A percentile compares a stretch with the other conserved stretches of the same genome.
These are phyloP conservation scores for Dendroctonus valens DNA, from an alignment of 1,140 invertebrate genomes.

Conservation along the genomic window DNA sequence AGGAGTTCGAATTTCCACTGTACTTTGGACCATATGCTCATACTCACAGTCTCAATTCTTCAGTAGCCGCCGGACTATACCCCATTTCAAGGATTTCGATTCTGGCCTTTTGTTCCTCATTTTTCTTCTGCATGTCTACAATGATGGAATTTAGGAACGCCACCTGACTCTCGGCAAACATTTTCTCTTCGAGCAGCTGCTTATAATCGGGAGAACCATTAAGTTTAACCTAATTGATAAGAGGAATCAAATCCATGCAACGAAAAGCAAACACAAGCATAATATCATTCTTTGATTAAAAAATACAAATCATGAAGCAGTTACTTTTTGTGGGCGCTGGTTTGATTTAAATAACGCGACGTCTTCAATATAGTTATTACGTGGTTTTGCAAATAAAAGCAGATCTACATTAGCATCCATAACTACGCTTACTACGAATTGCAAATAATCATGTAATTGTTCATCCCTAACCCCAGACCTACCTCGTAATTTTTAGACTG, in stretches of 20 bases:
- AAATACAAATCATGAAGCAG: too few relatives aligned
- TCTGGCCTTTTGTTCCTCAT: conserved; percentile 75
- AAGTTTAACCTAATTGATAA: conserved; percentile 16
- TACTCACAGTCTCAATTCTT: conserved; percentile 49
- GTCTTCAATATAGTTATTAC: too few relatives aligned
- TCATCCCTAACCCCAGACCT: background rate
- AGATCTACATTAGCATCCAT: too few relatives aligned
- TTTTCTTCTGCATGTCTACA: conserved; percentile 91
- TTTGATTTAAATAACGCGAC: too few relatives aligned
- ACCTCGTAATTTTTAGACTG: conserved; percentile 4
- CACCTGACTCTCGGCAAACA: conserved; percentile 72
- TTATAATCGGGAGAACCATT: conserved; percentile 45
- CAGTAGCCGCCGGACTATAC: conserved; percentile 58
- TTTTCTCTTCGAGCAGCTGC: conserved; percentile 62
- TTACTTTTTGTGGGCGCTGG: too few relatives aligned
- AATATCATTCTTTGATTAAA: background rate
- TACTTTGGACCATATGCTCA: background rate
- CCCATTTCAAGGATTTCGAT: conserved; percentile 75
- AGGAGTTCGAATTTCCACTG: background rate
- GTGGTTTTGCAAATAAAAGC: too few relatives aligned
- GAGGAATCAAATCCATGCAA: background rate
- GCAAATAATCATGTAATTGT: too few relatives aligned
- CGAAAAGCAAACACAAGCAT: background rate
- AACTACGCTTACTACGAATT: too few relatives aligned
- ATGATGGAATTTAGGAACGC: conserved; percentile 95